phyloP scores from a whole-genome alignment of 2,888 invertebrate genomes.

The Drosophila ustulata region DNA sequence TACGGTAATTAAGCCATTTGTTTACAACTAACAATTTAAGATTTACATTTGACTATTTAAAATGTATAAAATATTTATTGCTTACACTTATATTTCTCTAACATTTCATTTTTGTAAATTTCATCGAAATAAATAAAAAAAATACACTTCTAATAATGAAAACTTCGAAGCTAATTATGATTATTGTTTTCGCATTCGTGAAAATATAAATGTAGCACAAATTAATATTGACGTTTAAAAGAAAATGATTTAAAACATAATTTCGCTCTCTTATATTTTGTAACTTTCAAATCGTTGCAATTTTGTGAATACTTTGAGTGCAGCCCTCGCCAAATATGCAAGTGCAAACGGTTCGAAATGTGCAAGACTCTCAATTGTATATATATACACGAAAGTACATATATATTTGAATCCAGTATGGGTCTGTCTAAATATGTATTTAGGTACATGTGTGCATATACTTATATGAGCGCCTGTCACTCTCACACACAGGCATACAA shows the following conservation, averaged over 20 bases:
- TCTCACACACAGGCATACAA: conserved; percentile 26
- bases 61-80: background rate
- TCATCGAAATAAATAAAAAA: background rate
- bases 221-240: no score
- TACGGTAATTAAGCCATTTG: no score
- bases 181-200: no score
- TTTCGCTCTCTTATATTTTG: no score
- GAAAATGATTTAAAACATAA: no score
- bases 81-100: no score
- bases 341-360: conserved; percentile 42
- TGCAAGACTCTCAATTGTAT: conserved; percentile 20
- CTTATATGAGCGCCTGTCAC: conserved; percentile 44
- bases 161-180: no score
- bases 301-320: background rate
- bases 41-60: background rate
- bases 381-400: conserved; percentile 5
- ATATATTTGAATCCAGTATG: conserved; percentile 1
- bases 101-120: background rate
- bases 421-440: conserved; percentile 45
- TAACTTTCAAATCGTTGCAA: no score
- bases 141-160: background rate
- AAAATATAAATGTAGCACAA: no score
- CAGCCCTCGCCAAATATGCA: conserved; percentile 45
- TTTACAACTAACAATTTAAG: no score
- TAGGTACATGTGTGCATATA: conserved; percentile 34